A percentile compares a stretch with the other conserved stretches of the same genome.
Conservation (phyloP, 2,113 vertebrate genomes). For the Danionella cerebrum region DNA sequence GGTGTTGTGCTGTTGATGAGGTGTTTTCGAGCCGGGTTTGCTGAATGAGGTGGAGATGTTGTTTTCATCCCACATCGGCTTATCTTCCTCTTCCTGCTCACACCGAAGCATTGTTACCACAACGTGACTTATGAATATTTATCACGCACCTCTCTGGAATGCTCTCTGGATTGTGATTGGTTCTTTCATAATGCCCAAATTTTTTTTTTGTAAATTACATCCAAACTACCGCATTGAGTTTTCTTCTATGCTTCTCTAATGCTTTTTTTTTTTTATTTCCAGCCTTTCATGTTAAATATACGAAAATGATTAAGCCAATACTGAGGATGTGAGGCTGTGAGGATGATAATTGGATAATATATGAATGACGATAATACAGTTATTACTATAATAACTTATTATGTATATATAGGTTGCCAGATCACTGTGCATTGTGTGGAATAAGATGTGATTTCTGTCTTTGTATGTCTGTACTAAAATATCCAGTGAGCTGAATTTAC, state of each 20-base stretch:
- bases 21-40: neutral
- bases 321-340: too few relatives aligned
- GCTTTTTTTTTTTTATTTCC: too few relatives aligned
- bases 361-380: too few relatives aligned
- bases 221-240: neutral
- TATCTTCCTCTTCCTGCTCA: neutral
- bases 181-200: neutral
- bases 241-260: neutral
- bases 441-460: too few relatives aligned
- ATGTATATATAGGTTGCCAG: too few relatives aligned
- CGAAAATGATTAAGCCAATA: too few relatives aligned
- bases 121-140: neutral
- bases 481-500: too few relatives aligned
- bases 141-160: neutral
- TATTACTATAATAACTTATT: too few relatives aligned
- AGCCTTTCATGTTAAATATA: too few relatives aligned
- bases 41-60: slow-evolving; percentile 4
- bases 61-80: neutral
- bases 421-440: too few relatives aligned
- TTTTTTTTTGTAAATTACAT: neutral
- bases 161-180: neutral
- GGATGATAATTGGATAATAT: too few relatives aligned
- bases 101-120: neutral
- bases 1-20: slow-evolving; percentile 4
- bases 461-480: too few relatives aligned